A percentile compares a stretch with the other conserved stretches of the same genome.
Conservation (phyloP, 2,888 invertebrate genomes). For the Rhingia campestris region DNA sequence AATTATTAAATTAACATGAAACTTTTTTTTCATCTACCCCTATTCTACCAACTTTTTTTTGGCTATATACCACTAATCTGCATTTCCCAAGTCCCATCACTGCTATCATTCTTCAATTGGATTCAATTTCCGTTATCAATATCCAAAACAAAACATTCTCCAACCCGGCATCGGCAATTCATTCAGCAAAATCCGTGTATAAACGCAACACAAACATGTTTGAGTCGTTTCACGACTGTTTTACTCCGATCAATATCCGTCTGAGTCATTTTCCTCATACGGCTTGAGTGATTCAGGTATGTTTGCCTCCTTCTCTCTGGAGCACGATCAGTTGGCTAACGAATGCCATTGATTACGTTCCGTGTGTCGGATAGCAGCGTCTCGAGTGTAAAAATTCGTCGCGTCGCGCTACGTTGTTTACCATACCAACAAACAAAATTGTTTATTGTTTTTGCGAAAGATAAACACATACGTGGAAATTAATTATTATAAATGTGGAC, state of each 20-base stretch:
- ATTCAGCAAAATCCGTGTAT: conserved; percentile 38
- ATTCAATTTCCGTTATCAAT: conserved; percentile 10
- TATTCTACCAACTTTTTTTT: no score
- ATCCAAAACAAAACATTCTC: conserved; percentile 12
- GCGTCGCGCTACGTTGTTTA: conserved; percentile 51
- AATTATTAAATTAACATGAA: no score
- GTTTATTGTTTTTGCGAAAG: conserved; percentile 30
- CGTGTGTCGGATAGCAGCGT: conserved; percentile 51
- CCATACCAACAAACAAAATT: conserved; percentile 12
- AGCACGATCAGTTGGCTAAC: conserved; percentile 68
- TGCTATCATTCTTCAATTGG: no score
- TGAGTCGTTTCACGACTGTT: background rate
- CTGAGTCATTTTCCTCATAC: conserved; percentile 7
- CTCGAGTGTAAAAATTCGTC: conserved; percentile 46
- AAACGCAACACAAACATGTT: conserved; percentile 52
- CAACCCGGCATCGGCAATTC: conserved; percentile 33
- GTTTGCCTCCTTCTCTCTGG: conserved; percentile 56
- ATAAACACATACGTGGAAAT: conserved; percentile 40
- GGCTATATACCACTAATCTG: no score
- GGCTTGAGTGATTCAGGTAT: conserved; percentile 26
- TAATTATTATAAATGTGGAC: conserved; percentile 5
- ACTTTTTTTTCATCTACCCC: no score
- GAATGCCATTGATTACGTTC: conserved; percentile 67
- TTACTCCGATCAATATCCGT: conserved; percentile 15
- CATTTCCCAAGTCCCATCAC: no score